Evolutionary conservation across 2,888 invertebrate genomes (phyloP), one percentile per base, ranked within the genome.

Genomic region (Enoplolaimus lenunculus): DNA sequence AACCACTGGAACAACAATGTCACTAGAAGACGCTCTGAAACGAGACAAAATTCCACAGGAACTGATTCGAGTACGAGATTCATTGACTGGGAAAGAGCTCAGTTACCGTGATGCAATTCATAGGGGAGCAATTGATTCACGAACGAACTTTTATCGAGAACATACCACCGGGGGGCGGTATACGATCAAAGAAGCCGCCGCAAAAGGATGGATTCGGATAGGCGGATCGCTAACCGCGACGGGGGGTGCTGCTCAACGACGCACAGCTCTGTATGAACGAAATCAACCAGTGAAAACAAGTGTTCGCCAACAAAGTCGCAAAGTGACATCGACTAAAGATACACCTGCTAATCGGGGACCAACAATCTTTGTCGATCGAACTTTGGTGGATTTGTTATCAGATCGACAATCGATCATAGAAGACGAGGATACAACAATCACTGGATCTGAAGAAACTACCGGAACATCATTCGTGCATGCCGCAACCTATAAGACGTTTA

Each of bases 101-200:
- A 73, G 77, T 13, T 75, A 80, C n/a, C 77, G 80, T 70, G 80
- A 81, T 71, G 82, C 81, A 2, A 73, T 82, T 30, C 74, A 76
- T n/a, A 75, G 76, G 71, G 81, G 80, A 16, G 76, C 82, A 26
- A 75, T 81, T 69, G 78, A 81, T 73, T 71, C 74, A 72, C 28
- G 77, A 79, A 68, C 73, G 75, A 30, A 71, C 73, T n/a, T 74
- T 77, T 33, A 77, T 29, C 59, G 21, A 21, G 68, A 70, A 7
- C 33, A 70, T 28, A 28, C 29, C 26, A n/a, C 30, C 57, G 64
- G 64, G 7, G n/a, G 45, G 26, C 2, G 29, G 21, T 69, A 70
- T 33, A 88, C 90, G 0, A 85, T 92, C 74, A 88, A 90, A 3
- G 89, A 90, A 82, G 84, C 92, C 68, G 85, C 89, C 74, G 86